Evolutionary conservation across 2,797 vertebrate genomes (phyloP).

Genomic region (Loriculus beryllinus): DNA sequence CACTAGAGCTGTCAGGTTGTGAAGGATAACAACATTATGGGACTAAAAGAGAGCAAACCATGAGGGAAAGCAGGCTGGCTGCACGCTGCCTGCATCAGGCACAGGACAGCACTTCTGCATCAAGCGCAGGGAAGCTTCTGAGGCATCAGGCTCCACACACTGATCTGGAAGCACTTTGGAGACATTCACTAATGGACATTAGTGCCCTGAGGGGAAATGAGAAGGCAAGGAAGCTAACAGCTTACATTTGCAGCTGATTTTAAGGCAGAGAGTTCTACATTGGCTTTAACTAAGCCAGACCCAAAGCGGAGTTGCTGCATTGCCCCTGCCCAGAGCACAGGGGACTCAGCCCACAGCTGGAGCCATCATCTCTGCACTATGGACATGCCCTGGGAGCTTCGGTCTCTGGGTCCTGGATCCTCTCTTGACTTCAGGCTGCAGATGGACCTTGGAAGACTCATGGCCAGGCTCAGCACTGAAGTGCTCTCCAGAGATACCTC

Average conservation of each 20-base stretch:
- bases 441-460: neutral
- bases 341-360: accelerated
- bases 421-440: neutral
- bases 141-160: neutral
- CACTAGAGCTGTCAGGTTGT: neutral
- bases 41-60: neutral
- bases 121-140: neutral
- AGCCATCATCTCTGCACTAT: accelerated
- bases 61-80: neutral
- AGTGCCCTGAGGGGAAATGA: neutral
- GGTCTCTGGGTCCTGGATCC: accelerated
- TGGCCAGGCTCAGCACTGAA: neutral
- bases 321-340: neutral
- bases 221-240: neutral
- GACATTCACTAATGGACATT: neutral
- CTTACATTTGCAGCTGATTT: neutral
- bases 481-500: neutral
- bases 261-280: neutral
- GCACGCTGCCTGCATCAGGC: neutral
- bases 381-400: neutral
- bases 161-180: conserved; percentile 25
- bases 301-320: accelerated
- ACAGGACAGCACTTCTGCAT: conserved; percentile 25
- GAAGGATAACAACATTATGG: neutral
- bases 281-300: neutral